A percentile compares a stretch with the other conserved stretches of the same genome.
Conservation (phyloP, 2,113 vertebrate species). For the Scortum barcoo region DNA sequence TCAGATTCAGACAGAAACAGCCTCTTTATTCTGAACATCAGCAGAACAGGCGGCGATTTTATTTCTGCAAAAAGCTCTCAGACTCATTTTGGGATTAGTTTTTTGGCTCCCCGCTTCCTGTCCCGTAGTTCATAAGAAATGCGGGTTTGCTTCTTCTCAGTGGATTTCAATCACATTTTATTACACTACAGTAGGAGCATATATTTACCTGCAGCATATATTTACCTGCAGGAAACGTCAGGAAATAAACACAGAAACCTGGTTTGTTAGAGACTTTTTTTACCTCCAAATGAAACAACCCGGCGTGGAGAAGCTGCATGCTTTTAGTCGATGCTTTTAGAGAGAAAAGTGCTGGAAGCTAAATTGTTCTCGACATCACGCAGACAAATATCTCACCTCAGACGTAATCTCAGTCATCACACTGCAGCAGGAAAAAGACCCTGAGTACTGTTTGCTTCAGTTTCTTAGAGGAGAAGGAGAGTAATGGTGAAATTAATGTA, state of each 20-base stretch:
- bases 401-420: neutral
- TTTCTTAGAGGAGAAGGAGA: neutral
- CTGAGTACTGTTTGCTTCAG: neutral
- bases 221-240: neutral
- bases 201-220: neutral
- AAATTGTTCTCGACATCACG: neutral
- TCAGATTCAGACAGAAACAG: neutral
- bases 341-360: neutral
- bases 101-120: neutral
- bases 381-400: neutral
- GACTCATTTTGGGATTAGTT: neutral
- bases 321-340: neutral
- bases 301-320: neutral
- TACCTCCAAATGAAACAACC: neutral
- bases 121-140: neutral
- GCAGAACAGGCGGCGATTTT: conserved; percentile 4
- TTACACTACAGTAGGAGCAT: neutral
- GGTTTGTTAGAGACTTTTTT: neutral
- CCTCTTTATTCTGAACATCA: neutral
- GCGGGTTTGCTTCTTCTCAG: neutral
- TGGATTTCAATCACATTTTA: neutral
- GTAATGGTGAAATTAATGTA: conserved; percentile 21
- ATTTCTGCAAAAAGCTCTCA: neutral
- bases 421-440: neutral
- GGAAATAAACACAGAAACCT: neutral